Evolutionary conservation across 1,140 invertebrate species (phyloP), one percentile per base, ranked within the genome.

Genomic region (Harpegnathos saltator): DNA sequence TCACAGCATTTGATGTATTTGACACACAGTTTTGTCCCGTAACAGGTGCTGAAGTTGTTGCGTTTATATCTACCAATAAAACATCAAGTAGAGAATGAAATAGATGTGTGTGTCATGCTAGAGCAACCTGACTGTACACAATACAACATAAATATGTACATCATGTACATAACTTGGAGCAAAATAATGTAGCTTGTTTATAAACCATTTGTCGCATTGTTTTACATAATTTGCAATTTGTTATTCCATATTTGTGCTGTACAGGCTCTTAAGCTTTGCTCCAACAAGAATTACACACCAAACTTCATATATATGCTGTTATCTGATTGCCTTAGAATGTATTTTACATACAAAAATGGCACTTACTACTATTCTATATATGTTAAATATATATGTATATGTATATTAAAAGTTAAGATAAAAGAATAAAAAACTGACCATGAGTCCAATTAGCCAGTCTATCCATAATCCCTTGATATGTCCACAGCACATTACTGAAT

Each of bases 401-500:
- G 54, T 26, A 54, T 54, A 33, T 58, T 62, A 58, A 14, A 65
- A 69, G 22, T 44, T 69, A 22, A 50, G 52, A 73, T 61, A 17
- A 77, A n/a, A 33, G 38, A 48, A 61, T 73, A 38, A 11, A 63
- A 65, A 87, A 93, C 92, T 92, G 75, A 94, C 93, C 93, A 87
- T 75, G 81, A 82, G 92, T 93, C 86, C 77, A 90, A 89, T 93
- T 93, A 84, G 82, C 84, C 86, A 90, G 85, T 65, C 86, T 92
- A 92, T 93, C 92, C 93, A 93, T 93, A 92, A 92, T 93, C 92
- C 85, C 83, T 90, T 24, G 86, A 84, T 89, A 83, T 89, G 82
- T 89, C 87, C 87, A 92, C 89, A 90, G 90, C 89, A 92, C 93
- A 94, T 93, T 88, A 93, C 92, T 93, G 83, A 83, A 62, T 86